phyloP scores from a whole-genome alignment of 2,113 vertebrate species.

The Muscicapa adusta region DNA sequence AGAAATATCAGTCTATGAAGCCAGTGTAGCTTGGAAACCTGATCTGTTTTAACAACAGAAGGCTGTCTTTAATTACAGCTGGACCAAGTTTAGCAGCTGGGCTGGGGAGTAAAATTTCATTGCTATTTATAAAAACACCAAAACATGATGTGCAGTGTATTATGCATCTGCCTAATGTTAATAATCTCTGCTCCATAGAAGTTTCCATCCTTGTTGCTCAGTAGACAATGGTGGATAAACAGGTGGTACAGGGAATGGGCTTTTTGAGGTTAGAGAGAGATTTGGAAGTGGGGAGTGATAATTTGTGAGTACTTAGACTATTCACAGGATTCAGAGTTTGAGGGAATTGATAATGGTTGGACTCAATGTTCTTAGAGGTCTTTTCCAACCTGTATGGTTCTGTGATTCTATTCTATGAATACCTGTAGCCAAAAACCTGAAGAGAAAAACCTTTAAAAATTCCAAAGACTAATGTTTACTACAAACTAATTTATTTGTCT shows the following conservation, averaged over 20 bases:
- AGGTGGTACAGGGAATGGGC: rapidly evolving
- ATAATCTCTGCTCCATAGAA: neutral
- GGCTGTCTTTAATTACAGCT: neutral
- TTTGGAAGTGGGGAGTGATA: neutral
- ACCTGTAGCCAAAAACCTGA: neutral
- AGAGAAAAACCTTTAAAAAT: neutral
- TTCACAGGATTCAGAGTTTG: neutral
- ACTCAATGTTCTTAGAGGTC: neutral
- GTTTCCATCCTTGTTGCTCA: neutral
- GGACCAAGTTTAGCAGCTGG: neutral
- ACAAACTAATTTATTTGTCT: neutral
- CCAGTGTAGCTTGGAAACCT: neutral
- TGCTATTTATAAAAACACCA: neutral
- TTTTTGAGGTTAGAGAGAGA: neutral
- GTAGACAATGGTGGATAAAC: neutral
- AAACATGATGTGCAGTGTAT: neutral
- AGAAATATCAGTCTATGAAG: neutral
- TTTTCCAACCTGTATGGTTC: neutral
- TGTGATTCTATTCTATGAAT: neutral
- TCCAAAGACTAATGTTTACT: neutral
- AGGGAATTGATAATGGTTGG: neutral
- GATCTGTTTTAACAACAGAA: neutral
- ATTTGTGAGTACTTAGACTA: neutral
- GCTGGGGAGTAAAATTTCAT: neutral
- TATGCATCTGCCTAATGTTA: neutral